Conservation (phyloP, 2,888 invertebrate genomes). For the Tetramorium bicarinatum region DNA sequence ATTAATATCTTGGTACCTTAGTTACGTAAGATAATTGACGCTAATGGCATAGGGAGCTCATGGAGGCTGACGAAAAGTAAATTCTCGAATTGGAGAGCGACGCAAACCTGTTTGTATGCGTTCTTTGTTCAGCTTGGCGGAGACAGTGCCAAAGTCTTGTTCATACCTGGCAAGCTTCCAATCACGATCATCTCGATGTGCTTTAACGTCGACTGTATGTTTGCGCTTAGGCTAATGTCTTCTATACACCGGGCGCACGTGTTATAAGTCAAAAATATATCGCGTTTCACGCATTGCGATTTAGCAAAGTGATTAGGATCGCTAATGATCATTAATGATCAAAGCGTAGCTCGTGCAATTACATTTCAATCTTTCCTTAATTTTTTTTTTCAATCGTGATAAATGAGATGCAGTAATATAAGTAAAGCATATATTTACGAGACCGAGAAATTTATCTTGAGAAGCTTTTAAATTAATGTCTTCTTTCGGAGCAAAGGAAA, state of each 20-base stretch:
- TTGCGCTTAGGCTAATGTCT: conserved; percentile 33
- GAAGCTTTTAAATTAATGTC: conserved; percentile 4
- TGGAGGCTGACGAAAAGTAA: conserved; percentile 8
- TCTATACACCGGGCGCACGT: neutral
- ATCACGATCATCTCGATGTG: conserved; percentile 40
- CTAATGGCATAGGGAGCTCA: neutral
- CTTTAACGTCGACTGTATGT: conserved; percentile 43
- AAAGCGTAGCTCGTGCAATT: neutral
- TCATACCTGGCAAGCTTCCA: conserved; percentile 49
- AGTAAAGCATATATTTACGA: conserved; percentile 30
- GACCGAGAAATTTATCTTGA: neutral
- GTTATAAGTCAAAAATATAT: conserved; percentile 41
- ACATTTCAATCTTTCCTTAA: neutral
- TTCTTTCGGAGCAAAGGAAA: neutral
- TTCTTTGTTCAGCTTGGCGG: conserved; percentile 28
- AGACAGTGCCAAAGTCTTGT: conserved; percentile 43
- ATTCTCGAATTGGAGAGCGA: conserved; percentile 40
- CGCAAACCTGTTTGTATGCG: conserved; percentile 21
- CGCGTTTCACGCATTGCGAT: neutral
- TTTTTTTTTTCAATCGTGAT: conserved; percentile 3
- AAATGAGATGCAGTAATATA: neutral
- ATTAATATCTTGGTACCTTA: conserved; percentile 8
- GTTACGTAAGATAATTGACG: conserved; percentile 19
- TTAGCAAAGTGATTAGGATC: neutral
- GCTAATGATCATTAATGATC: conserved; percentile 14